Evolutionary conservation across 2,113 vertebrate genomes (phyloP), one percentile per base, ranked within the genome.

Genomic region (Balaenoptera acutorostrata): DNA sequence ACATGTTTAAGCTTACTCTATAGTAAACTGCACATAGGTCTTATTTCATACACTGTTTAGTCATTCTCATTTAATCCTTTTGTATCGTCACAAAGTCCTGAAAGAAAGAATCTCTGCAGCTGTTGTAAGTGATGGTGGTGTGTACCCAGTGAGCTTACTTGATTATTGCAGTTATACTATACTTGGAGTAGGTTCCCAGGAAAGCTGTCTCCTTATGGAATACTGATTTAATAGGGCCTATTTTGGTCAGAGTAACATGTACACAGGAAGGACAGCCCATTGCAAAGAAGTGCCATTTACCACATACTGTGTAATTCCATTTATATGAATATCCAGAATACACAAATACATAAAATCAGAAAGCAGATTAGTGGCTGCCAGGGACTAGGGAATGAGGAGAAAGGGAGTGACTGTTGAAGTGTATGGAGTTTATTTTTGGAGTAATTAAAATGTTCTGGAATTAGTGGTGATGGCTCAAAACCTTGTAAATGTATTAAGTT

Each of bases 51-150:
- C 72, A 46, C 27, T 96, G 93, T 72, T 86, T 61, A 78, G 63
- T 52, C 49, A 29, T 86, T 96, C 82, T 82, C 80, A 75, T 90
- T 59, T 80, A 66, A 93, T 84, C 93, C 81, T 96, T 82, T 78
- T 61, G 29, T 31, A 17, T 68, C 88, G 97, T 93, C 75, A 71
- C 85, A 69, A 95, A 77, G 75, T 84, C 74, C 36, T 46, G 4
- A 81, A 46, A 57, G 59, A 71, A 78, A 68, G 66, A 64, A 68
- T 83, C 80, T 59, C 44, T 25, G 57, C 69, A 93, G 89, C 95
- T 91, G 64, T 86, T 33, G 1, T 18, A 57, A 14, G 68, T n/a
- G 64, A n/a, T 46, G 44, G 33, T 18, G 33, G 27, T 17, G 3
- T 44, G 29, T 6, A n/a, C 36, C 72, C 82, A 55, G 13, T 3